A percentile compares a stretch with the other conserved stretches of the same genome.
These are phyloP conservation scores for Fringilla coelebs DNA, from an alignment of 2,797 vertebrate species.

Conservation along the genomic window DNA sequence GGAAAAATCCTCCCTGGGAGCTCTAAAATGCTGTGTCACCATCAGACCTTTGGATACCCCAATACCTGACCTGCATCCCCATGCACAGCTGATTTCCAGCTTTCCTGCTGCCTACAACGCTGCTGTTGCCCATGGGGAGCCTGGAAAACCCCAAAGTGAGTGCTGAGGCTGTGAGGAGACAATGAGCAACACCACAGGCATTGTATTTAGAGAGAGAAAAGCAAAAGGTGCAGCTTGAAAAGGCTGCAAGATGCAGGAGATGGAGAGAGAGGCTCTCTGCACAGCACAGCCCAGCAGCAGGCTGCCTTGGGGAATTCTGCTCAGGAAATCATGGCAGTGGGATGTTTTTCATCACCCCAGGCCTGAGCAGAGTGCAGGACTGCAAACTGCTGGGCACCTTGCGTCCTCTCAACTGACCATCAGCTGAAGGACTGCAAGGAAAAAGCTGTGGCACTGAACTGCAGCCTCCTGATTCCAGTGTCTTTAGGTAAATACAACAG, in stretches of 20 bases:
- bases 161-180: neutral
- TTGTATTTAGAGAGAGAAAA: fast-evolving
- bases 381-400: neutral
- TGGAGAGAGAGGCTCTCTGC: fast-evolving
- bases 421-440: neutral
- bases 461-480: neutral
- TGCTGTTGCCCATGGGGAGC: neutral
- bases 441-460: neutral
- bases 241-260: neutral
- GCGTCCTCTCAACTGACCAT: neutral
- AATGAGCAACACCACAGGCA: fast-evolving
- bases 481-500: neutral
- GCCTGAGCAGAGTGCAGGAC: neutral
- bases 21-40: no score
- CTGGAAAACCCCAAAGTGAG: neutral
- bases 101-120: neutral
- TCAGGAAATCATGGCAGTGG: fast-evolving
- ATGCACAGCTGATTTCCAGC: fast-evolving
- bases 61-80: fast-evolving
- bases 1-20: neutral
- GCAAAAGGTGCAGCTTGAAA: neutral
- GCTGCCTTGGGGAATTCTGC: neutral
- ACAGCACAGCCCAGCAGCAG: neutral
- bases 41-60: neutral
- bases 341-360: neutral